Evolutionary conservation across 1,140 invertebrate species (phyloP).

Genomic region (Apis mellifera): Amel_HAv3.1 CM009931.2:9773001-9773500

Average conservation of each 20-base stretch:
- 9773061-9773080: slow-evolving; percentile 1
- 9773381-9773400: background rate
- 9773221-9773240: slow-evolving; percentile 8
- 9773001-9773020: slow-evolving; percentile 18
- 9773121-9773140: slow-evolving; percentile 26
- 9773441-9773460: too few relatives aligned
- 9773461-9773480: too few relatives aligned
- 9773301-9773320: background rate
- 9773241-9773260: background rate
- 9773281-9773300: slow-evolving; percentile 4
- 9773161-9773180: slow-evolving; percentile 22
- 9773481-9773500: too few relatives aligned
- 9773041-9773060: slow-evolving; percentile 20
- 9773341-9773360: background rate
- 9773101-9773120: background rate
- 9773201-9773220: background rate
- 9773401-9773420: too few relatives aligned
- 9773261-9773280: background rate
- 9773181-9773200: background rate
- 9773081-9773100: slow-evolving; percentile 33
- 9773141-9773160: background rate
- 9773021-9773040: slow-evolving; percentile 25
- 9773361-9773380: background rate
- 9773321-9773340: background rate
- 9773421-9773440: too few relatives aligned